Base-by-base conservation (phyloP, 2,888 invertebrate species). In the Cyclophora punctaria region DNA sequence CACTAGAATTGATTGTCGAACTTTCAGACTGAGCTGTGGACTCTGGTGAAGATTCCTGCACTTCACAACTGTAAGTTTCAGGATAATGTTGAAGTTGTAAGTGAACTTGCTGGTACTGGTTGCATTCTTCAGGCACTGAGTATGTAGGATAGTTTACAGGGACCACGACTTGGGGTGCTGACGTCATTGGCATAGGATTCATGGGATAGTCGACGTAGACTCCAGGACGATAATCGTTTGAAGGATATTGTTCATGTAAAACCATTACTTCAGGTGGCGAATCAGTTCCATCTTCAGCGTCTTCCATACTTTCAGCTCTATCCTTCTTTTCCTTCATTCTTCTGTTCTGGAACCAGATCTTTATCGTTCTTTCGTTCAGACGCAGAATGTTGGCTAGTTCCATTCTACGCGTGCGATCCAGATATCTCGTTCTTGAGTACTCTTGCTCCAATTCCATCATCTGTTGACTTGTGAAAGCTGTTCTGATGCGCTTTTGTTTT, bases 341-440 rank as follows among this genome's bases (percentile, higher is more conserved):
- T 0, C 94, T 86, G 70, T 95, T 95, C 68, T 95, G 95, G 71
- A 95, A 96, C 95, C 95, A 95, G 42, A 95, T 94, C 73, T 95
- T 95, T 46, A 96, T 93, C 0, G 76, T 79, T 2, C 79, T 70
- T 52, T 83, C 82, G 47, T 78, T 78, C 20, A 83, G 54, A 0
- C 52, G 57, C 0, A 75, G 59, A 3, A 50, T 43, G 0, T 65
- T 64, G 0, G 74, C 69, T 0, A 96, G 86, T 64, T 94, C 92
- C 33, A 94, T 92, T 5, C 96, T 86, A 4, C 93, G 85, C 0
- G 93, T 91, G 34, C 95, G 90, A 64, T 93, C 93, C 0, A 96
- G 78, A 68, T 95, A 96, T 43, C 91, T 90, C 44, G 90, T 91
- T 59, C 82, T 89, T 33, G 89, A 85, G 65, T 95, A 96, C 66